phyloP scores from a whole-genome alignment of 2,888 invertebrate species.

The Netelia virgata region DNA sequence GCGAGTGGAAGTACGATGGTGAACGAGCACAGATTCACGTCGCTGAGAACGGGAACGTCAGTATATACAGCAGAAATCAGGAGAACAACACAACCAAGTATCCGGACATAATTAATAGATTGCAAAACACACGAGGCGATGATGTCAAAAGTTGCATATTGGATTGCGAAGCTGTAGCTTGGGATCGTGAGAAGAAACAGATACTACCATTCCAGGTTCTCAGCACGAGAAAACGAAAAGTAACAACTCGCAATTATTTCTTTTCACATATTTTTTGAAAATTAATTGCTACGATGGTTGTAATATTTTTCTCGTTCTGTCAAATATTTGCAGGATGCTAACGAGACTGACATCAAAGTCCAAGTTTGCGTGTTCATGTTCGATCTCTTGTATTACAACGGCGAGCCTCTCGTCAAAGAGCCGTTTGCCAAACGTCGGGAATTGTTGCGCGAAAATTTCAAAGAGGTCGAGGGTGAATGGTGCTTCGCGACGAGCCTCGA shows the following conservation, averaged over 20 bases:
- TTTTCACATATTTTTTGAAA: background rate
- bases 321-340: conserved; percentile 88
- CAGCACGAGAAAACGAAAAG: conserved; percentile 98
- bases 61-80: conserved; percentile 97
- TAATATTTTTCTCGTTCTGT: no score
- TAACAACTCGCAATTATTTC: conserved; percentile 79
- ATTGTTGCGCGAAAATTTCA: conserved; percentile 90
- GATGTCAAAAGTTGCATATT: conserved; percentile 93
- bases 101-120: conserved; percentile 94
- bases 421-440: conserved; percentile 92
- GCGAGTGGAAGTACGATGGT: conserved; percentile 99
- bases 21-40: conserved; percentile 98
- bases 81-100: conserved; percentile 97
- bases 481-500: conserved; percentile 94
- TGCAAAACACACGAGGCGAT: conserved; percentile 87
- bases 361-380: conserved; percentile 98
- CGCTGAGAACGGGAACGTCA: conserved; percentile 88
- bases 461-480: conserved; percentile 92
- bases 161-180: conserved; percentile 99
- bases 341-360: conserved; percentile 91
- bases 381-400: conserved; percentile 97
- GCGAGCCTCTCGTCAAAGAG: conserved; percentile 91
- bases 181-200: conserved; percentile 94
- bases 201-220: conserved; percentile 98
- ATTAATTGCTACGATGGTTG: background rate